phyloP scores from a whole-genome alignment of 2,797 vertebrate species.

The Peromyscus nudipes region DNA sequence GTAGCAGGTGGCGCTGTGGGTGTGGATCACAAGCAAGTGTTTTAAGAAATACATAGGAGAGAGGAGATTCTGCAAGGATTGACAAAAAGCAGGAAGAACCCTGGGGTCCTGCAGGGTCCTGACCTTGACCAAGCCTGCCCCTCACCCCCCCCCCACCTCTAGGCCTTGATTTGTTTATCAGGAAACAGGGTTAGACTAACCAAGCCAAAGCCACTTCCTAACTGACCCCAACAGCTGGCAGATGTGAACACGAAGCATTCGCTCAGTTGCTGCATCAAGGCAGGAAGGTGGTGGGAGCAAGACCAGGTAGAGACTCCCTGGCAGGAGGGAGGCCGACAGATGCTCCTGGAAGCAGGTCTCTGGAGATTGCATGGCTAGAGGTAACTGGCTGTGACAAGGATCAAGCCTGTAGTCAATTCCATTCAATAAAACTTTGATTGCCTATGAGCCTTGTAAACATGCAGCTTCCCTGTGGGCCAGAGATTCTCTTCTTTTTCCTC shows the following conservation, averaged over 20 bases:
- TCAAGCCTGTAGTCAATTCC: conserved; percentile 82
- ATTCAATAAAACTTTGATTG: conserved; percentile 84
- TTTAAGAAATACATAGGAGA: neutral
- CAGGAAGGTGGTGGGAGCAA: neutral
- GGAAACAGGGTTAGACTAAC: neutral
- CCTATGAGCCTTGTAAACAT: conserved; percentile 83
- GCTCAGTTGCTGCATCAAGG: neutral
- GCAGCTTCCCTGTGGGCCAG: conserved; percentile 68
- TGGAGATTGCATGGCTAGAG: conserved; percentile 63
- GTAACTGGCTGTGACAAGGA: conserved; percentile 86
- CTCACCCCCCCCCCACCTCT: neutral
- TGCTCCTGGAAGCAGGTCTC: conserved; percentile 40
- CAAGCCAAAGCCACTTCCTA: neutral
- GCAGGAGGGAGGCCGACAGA: neutral
- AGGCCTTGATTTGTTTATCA: neutral
- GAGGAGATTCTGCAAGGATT: neutral
- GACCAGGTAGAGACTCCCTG: neutral
- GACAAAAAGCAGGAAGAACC: neutral
- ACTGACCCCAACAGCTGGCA: neutral
- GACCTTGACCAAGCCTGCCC: neutral
- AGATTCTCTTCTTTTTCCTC: neutral
- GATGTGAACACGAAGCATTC: neutral
- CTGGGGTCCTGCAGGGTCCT: neutral
- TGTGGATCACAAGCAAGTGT: neutral
- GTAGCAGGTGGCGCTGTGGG: neutral